A percentile compares a stretch with the other conserved stretches of the same genome.
phyloP scores from a whole-genome alignment of 2,888 invertebrate species.

The Drosophila parthenogenetica region DNA sequence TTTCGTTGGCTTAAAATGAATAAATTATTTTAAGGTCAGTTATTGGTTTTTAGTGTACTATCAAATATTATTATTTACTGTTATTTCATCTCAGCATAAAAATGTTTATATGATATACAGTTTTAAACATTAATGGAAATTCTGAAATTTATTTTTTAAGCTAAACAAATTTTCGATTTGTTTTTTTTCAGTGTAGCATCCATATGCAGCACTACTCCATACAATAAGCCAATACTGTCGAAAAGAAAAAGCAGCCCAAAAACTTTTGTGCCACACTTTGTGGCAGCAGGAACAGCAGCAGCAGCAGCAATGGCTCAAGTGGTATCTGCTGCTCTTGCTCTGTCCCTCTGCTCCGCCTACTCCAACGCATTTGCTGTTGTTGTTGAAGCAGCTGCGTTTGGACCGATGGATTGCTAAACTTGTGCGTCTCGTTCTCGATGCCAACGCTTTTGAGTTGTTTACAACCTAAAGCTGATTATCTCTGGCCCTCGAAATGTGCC shows the following conservation, averaged over 20 bases:
- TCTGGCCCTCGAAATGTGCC: slow-evolving; percentile 21
- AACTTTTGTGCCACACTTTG: slow-evolving; percentile 13
- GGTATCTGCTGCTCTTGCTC: not conserved
- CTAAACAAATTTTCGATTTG: not conserved
- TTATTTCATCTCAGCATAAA: too few species aligned
- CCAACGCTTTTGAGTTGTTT: slow-evolving; percentile 37
- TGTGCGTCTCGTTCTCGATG: slow-evolving; percentile 34
- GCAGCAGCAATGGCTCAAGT: slow-evolving; percentile 2
- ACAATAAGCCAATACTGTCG: slow-evolving; percentile 55
- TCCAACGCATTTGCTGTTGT: not conserved
- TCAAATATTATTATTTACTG: too few species aligned
- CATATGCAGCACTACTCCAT: slow-evolving; percentile 18
- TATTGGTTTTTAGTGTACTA: too few species aligned
- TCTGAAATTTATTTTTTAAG: too few species aligned
- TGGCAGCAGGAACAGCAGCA: not conserved
- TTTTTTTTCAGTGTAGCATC: not conserved
- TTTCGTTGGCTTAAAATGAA: too few species aligned
- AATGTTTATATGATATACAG: too few species aligned
- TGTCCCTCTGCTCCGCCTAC: not conserved
- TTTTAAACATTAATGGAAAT: too few species aligned
- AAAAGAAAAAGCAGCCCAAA: not conserved
- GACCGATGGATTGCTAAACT: slow-evolving; percentile 39
- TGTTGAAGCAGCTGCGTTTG: slow-evolving; percentile 29
- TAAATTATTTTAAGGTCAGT: too few species aligned
- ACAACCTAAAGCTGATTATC: slow-evolving; percentile 54